These are phyloP conservation scores for Micrasema minimum DNA, from an alignment of 1,140 invertebrate species.

Conservation along the genomic window DNA sequence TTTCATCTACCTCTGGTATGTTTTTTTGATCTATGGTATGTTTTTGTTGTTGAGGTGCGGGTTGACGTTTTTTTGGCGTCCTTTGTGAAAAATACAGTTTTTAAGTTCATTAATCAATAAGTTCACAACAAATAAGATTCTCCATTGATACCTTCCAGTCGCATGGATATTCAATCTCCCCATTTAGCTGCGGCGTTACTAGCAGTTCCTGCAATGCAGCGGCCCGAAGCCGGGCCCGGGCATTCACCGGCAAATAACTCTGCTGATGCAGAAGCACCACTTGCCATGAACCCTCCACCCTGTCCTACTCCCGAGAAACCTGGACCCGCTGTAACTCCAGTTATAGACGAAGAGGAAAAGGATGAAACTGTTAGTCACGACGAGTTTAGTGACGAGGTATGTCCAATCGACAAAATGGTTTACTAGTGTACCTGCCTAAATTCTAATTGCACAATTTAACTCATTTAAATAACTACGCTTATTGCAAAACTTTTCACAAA, in stretches of 20 bases:
- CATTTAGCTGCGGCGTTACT: slow-evolving; percentile 64
- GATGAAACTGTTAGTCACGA: slow-evolving; percentile 68
- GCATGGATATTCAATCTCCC: slow-evolving; percentile 62
- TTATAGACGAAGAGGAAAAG: slow-evolving; percentile 63
- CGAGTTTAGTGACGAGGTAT: slow-evolving; percentile 70
- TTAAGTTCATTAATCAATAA: slow-evolving; percentile 6
- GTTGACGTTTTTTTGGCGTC: slow-evolving; percentile 39
- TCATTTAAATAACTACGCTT: too few species aligned
- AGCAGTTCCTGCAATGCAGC: slow-evolving; percentile 56
- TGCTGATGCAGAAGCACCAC: slow-evolving; percentile 1
- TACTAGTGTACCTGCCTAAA: too few species aligned
- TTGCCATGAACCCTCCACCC: slow-evolving; percentile 31
- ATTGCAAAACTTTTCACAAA: too few species aligned
- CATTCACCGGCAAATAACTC: not conserved
- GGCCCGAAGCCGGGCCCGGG: slow-evolving; percentile 50
- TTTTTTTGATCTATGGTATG: slow-evolving; percentile 16
- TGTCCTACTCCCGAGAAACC: slow-evolving; percentile 34
- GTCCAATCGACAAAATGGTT: not conserved
- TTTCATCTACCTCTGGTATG: too few species aligned
- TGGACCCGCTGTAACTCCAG: not conserved
- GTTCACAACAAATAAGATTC: slow-evolving; percentile 6
- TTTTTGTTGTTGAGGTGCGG: slow-evolving; percentile 28
- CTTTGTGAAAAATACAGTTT: slow-evolving; percentile 3
- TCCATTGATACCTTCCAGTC: not conserved
- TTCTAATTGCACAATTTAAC: too few species aligned